Conservation (phyloP, 1,140 invertebrate genomes). For the Drosophila trapezifrons region DNA sequence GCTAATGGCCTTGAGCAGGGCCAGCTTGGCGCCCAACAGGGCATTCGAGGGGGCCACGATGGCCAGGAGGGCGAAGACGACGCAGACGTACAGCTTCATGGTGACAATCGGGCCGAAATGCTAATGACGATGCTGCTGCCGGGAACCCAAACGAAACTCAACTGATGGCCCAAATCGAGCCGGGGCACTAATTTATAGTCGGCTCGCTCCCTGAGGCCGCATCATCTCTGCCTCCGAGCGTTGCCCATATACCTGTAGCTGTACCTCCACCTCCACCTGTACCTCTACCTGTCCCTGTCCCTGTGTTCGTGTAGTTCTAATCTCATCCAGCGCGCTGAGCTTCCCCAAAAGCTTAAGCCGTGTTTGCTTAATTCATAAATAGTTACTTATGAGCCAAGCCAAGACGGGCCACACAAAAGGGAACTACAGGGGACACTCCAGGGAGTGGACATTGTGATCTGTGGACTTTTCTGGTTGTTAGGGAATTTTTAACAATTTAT, state of each 20-base stretch:
- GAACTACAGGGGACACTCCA: background rate
- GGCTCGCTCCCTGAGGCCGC: slow-evolving; percentile 9
- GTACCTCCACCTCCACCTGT: background rate
- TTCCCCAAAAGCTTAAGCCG: slow-evolving; percentile 16
- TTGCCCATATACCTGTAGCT: slow-evolving; percentile 2
- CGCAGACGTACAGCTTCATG: slow-evolving; percentile 68
- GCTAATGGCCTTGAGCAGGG: slow-evolving; percentile 64
- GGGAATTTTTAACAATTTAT: background rate
- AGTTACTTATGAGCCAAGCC: slow-evolving; percentile 69
- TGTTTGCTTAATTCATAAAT: slow-evolving; percentile 82
- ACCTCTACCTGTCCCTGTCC: slow-evolving; percentile 8
- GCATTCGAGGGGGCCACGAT: slow-evolving; percentile 50
- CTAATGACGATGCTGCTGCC: slow-evolving; percentile 54
- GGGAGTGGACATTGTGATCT: background rate
- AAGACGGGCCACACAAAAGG: slow-evolving; percentile 17
- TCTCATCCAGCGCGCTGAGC: slow-evolving; percentile 22
- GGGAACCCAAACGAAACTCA: slow-evolving; percentile 68
- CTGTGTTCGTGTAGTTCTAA: slow-evolving; percentile 64
- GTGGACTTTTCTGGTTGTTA: too few species aligned
- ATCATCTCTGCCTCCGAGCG: background rate
- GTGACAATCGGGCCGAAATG: background rate
- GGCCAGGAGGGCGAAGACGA: slow-evolving; percentile 64
- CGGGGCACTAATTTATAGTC: slow-evolving; percentile 79
- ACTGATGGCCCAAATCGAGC: slow-evolving; percentile 67
- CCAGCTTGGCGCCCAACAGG: slow-evolving; percentile 72